Percentiles rank a stretch among this genome's conserved stretches.
Conservation (phyloP, 2,113 vertebrate species). For the Ochotona curzoniae region DNA sequence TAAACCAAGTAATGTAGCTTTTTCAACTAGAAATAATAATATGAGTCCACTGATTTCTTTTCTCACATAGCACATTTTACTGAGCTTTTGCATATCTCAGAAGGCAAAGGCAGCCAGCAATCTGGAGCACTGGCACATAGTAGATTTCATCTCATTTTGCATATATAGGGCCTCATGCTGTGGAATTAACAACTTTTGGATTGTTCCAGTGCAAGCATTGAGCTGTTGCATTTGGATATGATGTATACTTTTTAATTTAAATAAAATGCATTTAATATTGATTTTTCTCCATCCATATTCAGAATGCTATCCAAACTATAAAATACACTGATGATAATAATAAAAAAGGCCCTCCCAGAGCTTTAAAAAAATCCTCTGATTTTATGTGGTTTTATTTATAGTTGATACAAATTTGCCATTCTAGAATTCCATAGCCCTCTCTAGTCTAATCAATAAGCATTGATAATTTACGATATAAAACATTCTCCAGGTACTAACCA, state of each 20-base stretch:
- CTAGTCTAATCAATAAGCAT: conserved; percentile 44
- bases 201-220: conserved; percentile 72
- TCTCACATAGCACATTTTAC: conserved; percentile 71
- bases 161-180: conserved; percentile 75
- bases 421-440: conserved; percentile 42
- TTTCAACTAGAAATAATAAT: conserved; percentile 73
- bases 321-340: conserved; percentile 54
- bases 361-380: conserved; percentile 36
- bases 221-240: conserved; percentile 69
- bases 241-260: conserved; percentile 79
- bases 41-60: conserved; percentile 64
- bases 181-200: conserved; percentile 82
- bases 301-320: conserved; percentile 50
- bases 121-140: conserved; percentile 75
- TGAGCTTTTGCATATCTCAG: conserved; percentile 68
- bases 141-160: conserved; percentile 74
- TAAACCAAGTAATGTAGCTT: conserved; percentile 53
- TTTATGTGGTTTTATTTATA: conserved; percentile 47
- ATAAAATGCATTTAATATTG: conserved; percentile 76
- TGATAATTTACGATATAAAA: conserved; percentile 48
- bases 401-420: conserved; percentile 34
- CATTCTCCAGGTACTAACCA: conserved; percentile 41
- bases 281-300: conserved; percentile 72
- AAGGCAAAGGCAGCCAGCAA: conserved; percentile 78
- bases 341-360: conserved; percentile 52